Conservation (phyloP, 2,113 vertebrate species). For the Mirza zaza region DNA sequence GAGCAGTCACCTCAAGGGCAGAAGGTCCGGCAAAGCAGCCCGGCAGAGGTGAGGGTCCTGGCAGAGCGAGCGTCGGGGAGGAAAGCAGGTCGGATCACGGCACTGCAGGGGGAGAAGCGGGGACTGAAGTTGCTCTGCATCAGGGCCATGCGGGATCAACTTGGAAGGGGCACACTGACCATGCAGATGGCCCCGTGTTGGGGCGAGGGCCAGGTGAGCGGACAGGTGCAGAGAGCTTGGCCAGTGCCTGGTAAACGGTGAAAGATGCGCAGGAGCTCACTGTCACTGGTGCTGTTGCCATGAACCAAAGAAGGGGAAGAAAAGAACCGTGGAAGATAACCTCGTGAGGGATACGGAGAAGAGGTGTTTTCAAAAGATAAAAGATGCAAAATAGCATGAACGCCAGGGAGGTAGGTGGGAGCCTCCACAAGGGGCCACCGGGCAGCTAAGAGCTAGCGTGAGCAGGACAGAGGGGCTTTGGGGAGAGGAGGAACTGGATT, state of each 20-base stretch:
- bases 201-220: background rate
- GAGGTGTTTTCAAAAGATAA: background rate
- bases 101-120: too few relatives aligned
- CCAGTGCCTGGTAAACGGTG: rapidly evolving
- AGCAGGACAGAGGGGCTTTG: background rate
- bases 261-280: rapidly evolving
- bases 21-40: background rate
- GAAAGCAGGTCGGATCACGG: too few relatives aligned
- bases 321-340: rapidly evolving
- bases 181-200: rapidly evolving
- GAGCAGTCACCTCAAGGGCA: background rate
- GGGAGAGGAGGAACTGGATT: background rate
- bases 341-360: rapidly evolving
- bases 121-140: rapidly evolving
- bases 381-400: background rate
- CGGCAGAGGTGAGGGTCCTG: rapidly evolving
- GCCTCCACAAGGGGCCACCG: rapidly evolving
- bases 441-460: too few relatives aligned
- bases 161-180: rapidly evolving
- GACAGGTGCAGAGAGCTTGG: rapidly evolving
- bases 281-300: rapidly evolving
- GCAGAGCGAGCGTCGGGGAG: rapidly evolving
- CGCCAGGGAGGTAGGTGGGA: background rate
- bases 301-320: too few relatives aligned
- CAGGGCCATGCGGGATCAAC: rapidly evolving